Percentiles rank a stretch among this genome's conserved stretches.
Conservation (phyloP, 2,113 vertebrate genomes). For the Gallinago paraguaiae region DNA sequence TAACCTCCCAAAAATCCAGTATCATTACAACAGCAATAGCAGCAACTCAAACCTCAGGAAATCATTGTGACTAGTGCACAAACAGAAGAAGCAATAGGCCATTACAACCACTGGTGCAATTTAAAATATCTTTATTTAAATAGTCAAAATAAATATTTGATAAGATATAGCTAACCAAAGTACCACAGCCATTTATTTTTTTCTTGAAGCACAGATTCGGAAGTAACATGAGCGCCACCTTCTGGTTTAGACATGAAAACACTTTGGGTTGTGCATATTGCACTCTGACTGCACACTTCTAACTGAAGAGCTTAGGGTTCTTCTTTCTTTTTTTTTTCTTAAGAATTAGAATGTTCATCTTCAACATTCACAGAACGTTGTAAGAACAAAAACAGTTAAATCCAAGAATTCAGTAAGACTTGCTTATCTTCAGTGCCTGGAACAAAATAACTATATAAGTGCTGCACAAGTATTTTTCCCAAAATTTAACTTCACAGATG, state of each 20-base stretch:
- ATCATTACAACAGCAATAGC: background rate
- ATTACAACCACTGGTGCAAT: background rate
- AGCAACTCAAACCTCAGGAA: background rate
- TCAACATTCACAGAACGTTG: background rate
- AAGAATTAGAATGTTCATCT: background rate
- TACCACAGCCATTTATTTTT: background rate
- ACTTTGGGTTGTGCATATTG: accelerated
- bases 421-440: background rate
- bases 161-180: background rate
- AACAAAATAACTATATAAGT: background rate
- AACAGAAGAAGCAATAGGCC: background rate
- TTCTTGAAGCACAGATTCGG: background rate
- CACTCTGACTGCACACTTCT: background rate
- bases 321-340: no score
- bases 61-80: background rate
- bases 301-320: background rate
- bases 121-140: conserved; percentile 55
- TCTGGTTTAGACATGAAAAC: conserved; percentile 3
- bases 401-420: background rate
- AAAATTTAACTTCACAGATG: background rate
- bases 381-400: background rate
- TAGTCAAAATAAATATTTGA: conserved; percentile 51
- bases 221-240: conserved; percentile 41
- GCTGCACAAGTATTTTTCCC: background rate
- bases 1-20: background rate